Evolutionary conservation across 2,888 invertebrate species (phyloP).

Genomic region (Pomacea canaliculata): DNA sequence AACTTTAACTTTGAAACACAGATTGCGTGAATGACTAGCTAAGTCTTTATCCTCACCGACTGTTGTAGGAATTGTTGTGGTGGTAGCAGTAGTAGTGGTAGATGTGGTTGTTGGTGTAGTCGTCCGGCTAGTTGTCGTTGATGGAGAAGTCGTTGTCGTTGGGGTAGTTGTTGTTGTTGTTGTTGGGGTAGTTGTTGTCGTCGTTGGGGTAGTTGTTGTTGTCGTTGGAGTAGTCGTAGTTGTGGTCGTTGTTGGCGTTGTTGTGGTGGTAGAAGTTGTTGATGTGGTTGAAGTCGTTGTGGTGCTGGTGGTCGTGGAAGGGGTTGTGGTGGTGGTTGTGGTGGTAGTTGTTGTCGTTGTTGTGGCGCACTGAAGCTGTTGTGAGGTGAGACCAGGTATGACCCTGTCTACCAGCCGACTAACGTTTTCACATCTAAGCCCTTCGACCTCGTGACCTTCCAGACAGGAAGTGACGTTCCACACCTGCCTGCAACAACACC

Average conservation of each 20-base stretch:
- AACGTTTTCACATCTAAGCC: neutral
- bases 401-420: neutral
- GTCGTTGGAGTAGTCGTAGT: slow-evolving; percentile 5
- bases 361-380: neutral
- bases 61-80: too few species aligned
- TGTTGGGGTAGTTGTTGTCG: neutral
- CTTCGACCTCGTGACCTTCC: neutral
- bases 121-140: neutral
- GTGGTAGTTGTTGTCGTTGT: slow-evolving; percentile 16
- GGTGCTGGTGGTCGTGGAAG: slow-evolving; percentile 4
- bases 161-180: neutral
- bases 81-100: neutral
- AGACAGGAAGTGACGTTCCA: slow-evolving; percentile 3
- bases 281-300: slow-evolving; percentile 9
- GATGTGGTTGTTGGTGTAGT: neutral
- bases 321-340: slow-evolving; percentile 3
- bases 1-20: too few species aligned
- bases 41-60: too few species aligned
- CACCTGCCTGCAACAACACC: neutral
- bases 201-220: neutral
- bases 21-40: too few species aligned
- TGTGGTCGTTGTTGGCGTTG: slow-evolving; percentile 4
- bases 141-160: neutral
- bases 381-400: neutral
- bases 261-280: slow-evolving; percentile 1